Evolutionary conservation across 2,888 invertebrate genomes (phyloP).

Genomic region (Orthosia gothica): DNA sequence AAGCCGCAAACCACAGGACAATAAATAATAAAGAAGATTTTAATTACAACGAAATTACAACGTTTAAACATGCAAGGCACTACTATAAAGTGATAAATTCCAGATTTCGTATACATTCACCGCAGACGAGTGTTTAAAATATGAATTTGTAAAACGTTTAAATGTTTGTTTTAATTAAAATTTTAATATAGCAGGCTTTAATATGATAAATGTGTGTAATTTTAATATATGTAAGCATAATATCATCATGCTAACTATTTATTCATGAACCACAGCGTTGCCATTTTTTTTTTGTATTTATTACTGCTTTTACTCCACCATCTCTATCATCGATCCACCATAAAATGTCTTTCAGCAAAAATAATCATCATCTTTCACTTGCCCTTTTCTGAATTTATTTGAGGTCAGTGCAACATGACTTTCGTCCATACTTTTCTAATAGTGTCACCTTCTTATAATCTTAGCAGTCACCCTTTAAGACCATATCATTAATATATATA

Average conservation of each 20-base stretch:
- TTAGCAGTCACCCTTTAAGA: too few species aligned
- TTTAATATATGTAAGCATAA: neutral
- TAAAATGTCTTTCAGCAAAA: too few species aligned
- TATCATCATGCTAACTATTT: neutral
- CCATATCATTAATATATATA: too few species aligned
- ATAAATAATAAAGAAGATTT: conserved; percentile 19
- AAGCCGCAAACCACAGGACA: conserved; percentile 12
- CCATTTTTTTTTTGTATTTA: too few species aligned
- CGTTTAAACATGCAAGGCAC: neutral
- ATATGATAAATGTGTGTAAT: neutral
- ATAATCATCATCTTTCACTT: too few species aligned
- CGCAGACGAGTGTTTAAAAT: conserved; percentile 1
- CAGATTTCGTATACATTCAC: conserved; percentile 1
- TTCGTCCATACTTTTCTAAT: too few species aligned
- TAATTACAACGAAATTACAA: conserved; percentile 7
- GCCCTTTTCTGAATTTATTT: too few species aligned
- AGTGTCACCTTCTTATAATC: too few species aligned
- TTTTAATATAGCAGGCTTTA: neutral
- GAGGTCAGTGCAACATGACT: too few species aligned
- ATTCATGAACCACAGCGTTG: neutral
- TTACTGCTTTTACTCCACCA: too few species aligned
- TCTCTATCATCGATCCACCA: too few species aligned
- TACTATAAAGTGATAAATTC: neutral
- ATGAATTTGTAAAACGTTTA: neutral
- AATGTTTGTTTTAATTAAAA: conserved; percentile 20